These are phyloP conservation scores for Corythornis vintsioides DNA, from an alignment of 2,113 vertebrate genomes.

Conservation along the genomic window DNA sequence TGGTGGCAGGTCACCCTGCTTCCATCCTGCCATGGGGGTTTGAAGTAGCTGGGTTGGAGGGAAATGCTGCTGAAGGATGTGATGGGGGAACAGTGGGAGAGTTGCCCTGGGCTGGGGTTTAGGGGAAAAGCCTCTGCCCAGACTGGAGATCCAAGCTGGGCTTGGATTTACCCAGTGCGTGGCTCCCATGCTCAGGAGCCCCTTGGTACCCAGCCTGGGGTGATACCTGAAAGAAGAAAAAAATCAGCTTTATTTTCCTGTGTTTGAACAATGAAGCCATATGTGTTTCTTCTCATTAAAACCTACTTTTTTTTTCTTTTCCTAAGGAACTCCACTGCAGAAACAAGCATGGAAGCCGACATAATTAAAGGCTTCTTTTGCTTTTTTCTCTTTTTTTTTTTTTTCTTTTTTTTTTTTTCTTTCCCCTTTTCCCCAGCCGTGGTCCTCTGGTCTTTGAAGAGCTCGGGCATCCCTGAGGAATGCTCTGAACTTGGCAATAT, in stretches of 20 bases:
- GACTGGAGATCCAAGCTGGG: fast-evolving
- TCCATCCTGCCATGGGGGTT: fast-evolving
- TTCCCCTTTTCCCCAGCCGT: not conserved
- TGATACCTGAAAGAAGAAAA: not conserved
- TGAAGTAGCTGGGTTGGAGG: not conserved
- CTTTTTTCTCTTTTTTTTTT: no score
- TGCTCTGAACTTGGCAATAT: constrained; percentile 47
- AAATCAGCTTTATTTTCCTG: not conserved
- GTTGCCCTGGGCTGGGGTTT: not conserved
- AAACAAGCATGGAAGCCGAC: not conserved
- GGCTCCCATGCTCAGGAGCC: not conserved
- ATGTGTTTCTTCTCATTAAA: constrained; percentile 54
- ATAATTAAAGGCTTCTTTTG: constrained; percentile 45
- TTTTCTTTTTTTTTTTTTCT: no score
- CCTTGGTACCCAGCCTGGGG: not conserved
- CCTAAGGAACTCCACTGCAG: not conserved
- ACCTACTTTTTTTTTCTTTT: not conserved
- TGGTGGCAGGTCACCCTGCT: not conserved
- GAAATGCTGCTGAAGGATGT: fast-evolving
- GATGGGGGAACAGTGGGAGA: fast-evolving
- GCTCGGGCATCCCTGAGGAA: constrained; percentile 32
- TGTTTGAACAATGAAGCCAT: not conserved
- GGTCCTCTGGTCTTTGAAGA: constrained; percentile 55
- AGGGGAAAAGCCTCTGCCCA: not conserved
- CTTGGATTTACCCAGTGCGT: fast-evolving